phyloP scores from a whole-genome alignment of 1,140 invertebrate species.

The Notospermus geniculatus region DNA sequence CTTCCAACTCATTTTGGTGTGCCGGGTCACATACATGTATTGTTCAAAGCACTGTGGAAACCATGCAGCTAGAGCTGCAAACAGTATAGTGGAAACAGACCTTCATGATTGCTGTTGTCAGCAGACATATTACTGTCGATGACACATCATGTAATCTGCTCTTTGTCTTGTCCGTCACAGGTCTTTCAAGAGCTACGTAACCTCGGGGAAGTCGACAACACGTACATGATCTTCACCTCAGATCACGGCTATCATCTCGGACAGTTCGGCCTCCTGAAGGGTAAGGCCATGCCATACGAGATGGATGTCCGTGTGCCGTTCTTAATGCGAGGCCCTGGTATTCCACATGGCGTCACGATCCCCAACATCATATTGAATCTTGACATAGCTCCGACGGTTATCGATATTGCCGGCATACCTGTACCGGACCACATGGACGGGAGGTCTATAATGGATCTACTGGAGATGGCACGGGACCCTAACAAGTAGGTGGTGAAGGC shows the following conservation, averaged over 20 bases:
- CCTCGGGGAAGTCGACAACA: slow-evolving; percentile 88
- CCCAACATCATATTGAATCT: slow-evolving; percentile 92
- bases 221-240: slow-evolving; percentile 95
- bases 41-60: too few species aligned
- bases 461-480: slow-evolving; percentile 41
- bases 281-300: slow-evolving; percentile 97
- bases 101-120: too few species aligned
- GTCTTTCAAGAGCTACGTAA: slow-evolving; percentile 81
- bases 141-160: too few species aligned
- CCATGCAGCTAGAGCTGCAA: too few species aligned
- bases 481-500: slow-evolving; percentile 25
- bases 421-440: slow-evolving; percentile 92
- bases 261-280: slow-evolving; percentile 94
- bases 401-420: slow-evolving; percentile 87
- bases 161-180: slow-evolving; percentile 55
- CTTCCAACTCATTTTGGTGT: too few species aligned
- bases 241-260: slow-evolving; percentile 98
- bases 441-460: slow-evolving; percentile 72
- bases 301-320: slow-evolving; percentile 98
- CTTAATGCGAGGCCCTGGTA: slow-evolving; percentile 86
- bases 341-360: slow-evolving; percentile 78
- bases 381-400: slow-evolving; percentile 92
- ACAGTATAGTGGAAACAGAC: too few species aligned
- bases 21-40: too few species aligned
- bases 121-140: too few species aligned